Evolutionary conservation across 2,888 invertebrate genomes (phyloP).

Genomic region (Calliopum simillimum): DNA sequence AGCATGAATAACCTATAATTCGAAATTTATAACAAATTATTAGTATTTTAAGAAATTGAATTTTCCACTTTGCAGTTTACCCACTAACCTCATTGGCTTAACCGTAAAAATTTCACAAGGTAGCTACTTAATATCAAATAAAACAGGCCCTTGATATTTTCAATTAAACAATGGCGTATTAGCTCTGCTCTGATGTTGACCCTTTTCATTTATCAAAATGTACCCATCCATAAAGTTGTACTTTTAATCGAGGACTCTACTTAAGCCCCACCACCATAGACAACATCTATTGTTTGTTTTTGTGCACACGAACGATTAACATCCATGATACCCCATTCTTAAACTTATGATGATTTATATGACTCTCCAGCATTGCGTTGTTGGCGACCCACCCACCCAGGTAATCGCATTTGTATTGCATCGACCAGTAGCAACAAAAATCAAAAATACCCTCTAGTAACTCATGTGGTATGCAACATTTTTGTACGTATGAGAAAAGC

Average conservation of each 20-base stretch:
- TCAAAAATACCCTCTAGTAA: neutral
- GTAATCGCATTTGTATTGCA: constrained; percentile 58
- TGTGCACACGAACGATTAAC: constrained; percentile 60
- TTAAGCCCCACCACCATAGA: neutral
- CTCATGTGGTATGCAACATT: neutral
- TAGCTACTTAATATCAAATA: neutral
- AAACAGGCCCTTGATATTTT: constrained; percentile 36
- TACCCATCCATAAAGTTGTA: constrained; percentile 22
- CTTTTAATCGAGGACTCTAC: constrained; percentile 1
- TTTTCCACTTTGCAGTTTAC: too few species aligned
- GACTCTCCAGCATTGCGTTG: constrained; percentile 33
- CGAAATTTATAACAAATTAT: too few species aligned
- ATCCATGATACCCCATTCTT: constrained; percentile 44
- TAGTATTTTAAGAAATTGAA: too few species aligned
- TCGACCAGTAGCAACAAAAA: constrained; percentile 16
- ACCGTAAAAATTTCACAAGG: too few species aligned
- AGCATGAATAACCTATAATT: too few species aligned
- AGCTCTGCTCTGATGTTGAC: constrained; percentile 60
- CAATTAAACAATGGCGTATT: constrained; percentile 65
- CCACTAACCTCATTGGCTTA: too few species aligned
- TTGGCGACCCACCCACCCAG: constrained; percentile 62
- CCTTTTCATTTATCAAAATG: constrained; percentile 55
- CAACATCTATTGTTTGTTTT: constrained; percentile 35
- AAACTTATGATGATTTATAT: neutral
- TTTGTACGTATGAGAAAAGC: neutral